Base-by-base conservation (phyloP, 2,797 vertebrate genomes). In the Linurgus olivaceus region DNA sequence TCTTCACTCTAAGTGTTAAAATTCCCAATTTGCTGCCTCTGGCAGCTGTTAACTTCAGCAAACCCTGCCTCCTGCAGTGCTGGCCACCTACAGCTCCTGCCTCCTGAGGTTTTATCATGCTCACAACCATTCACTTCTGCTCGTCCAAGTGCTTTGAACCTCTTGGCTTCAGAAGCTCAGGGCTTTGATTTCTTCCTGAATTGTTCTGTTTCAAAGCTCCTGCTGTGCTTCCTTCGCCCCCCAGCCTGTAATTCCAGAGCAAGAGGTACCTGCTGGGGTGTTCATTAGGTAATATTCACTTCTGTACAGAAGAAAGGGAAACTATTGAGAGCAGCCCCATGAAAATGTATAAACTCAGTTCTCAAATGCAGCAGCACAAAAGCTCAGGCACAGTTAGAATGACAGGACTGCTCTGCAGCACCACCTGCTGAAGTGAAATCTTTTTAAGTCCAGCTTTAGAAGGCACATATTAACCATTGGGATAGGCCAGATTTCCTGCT, bases 331-430 rank as follows among this genome's bases (percentile, higher is more conserved):
- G 31, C 75, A 72, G 48, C 40, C 83, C 28, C 9, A 3, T 31
- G 20, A 25, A 42, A 83, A 78, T 24, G 28, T 47, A 52, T 25
- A 44, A n/a, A 77, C 47, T 37, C 71, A 66, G 26, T 23, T n/a
- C 35, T 42, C 82, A 78, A 84, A 66, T 1, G 5, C 50, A 37
- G 45, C 20, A 8, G 48, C 9, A 15, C 17, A 35, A n/a, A 58
- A 75, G 24, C 84, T 71, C 45, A 40, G 57, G 6, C n/a, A 7
- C 15, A 26, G 21, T 15, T 6, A 9, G 26, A 7, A 70, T 6
- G 50, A 2, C 9, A 45, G 80, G 20, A 13, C 33, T 91, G 75
- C 78, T 91, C 92, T 54, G 84, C 81, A 93, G 94, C 94, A 92
- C 94, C 81, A 12, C 23, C 94, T 97, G 82, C 84, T 85, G 94